Conservation (phyloP, 35 echinoderm and acorn worm genomes). For the Apostichopus parvimensis region DNA sequence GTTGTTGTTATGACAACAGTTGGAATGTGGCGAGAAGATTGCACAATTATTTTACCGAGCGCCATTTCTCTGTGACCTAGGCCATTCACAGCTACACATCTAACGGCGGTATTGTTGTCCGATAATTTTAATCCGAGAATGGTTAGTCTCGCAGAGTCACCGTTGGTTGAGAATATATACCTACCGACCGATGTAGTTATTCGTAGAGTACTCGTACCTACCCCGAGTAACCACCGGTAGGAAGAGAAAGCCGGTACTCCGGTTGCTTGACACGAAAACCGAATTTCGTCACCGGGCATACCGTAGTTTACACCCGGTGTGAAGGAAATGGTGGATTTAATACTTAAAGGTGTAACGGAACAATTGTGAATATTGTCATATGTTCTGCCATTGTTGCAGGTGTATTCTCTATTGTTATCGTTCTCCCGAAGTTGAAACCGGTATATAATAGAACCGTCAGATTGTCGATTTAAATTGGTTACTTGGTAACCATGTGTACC, state of each 20-base stretch:
- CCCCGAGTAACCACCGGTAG: constrained; percentile 13
- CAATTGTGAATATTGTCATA: constrained; percentile 32
- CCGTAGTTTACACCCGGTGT: constrained; percentile 8
- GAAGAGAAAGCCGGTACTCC: constrained; percentile 22
- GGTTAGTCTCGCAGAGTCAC: constrained; percentile 5
- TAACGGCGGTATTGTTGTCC: constrained; percentile 22
- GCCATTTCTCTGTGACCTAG: constrained; percentile 6
- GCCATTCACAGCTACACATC: constrained; percentile 25
- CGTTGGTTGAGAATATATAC: constrained; percentile 20
- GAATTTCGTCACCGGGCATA: not conserved
- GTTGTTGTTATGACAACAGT: not conserved
- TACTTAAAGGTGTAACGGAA: constrained; percentile 32
- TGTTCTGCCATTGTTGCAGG: not conserved
- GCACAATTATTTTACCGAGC: constrained; percentile 12
- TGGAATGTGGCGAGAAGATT: not conserved
- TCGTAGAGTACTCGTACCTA: not conserved
- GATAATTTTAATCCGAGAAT: not conserved
- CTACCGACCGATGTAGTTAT: not conserved
- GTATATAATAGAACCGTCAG: not conserved
- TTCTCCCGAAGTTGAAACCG: not conserved
- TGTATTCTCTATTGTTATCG: constrained; percentile 11
- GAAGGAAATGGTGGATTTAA: constrained; percentile 13
- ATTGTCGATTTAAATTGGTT: not conserved
- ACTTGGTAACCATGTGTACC: constrained; percentile 27
- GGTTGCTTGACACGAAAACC: constrained; percentile 6